Base-by-base conservation (phyloP, 2,888 invertebrate genomes). In the Druceiella hillmani region DNA sequence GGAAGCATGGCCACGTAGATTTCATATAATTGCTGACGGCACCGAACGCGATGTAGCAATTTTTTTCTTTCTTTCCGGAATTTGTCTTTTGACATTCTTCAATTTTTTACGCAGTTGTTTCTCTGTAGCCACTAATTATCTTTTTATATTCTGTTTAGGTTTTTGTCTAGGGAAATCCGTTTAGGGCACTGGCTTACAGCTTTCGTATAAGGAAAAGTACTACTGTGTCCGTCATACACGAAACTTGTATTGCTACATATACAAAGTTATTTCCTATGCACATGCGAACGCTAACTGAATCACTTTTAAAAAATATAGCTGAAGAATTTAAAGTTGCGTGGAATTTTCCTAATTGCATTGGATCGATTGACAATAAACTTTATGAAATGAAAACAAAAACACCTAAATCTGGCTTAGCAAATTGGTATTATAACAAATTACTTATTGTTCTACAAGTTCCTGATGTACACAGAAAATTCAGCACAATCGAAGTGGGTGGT, bases 121-220 rank as follows among this genome's bases (percentile, higher is more conserved):
- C 39, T 17, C 32, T 26, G 37, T 47, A 27, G 12, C 12, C 4
- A 4, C 4, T 12, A 26, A 26, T 5, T 26, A 26, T 26, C n/a
- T 26, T 26, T 26, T 26, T 26, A 26, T 11, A 11, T 10, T 44
- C 40, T 11, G 44, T 46, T 38, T 34, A 46, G 46, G 41, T 48
- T 46, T 44, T 41, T 48, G 45, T 48, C 45, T 43, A 46, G 42
- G 40, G 46, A 42, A 38, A 42, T 39, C n/a, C n/a, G n/a, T n/a
- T n/a, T n/a, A n/a, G n/a, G n/a, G n/a, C n/a, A n/a, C n/a, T n/a
- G n/a, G n/a, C n/a, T n/a, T 26, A 9, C 32, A 17, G 32, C 44
- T 46, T 49, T 40, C 40, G 47, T 32, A 39, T 47, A 43, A 47
- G 49, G 26, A 42, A 40, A 38, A 49, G 44, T 27, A 47, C 46